A percentile compares a stretch with the other conserved stretches of the same genome.
phyloP scores from a whole-genome alignment of 2,888 invertebrate species.

The Chromoteleia sp. region DNA sequence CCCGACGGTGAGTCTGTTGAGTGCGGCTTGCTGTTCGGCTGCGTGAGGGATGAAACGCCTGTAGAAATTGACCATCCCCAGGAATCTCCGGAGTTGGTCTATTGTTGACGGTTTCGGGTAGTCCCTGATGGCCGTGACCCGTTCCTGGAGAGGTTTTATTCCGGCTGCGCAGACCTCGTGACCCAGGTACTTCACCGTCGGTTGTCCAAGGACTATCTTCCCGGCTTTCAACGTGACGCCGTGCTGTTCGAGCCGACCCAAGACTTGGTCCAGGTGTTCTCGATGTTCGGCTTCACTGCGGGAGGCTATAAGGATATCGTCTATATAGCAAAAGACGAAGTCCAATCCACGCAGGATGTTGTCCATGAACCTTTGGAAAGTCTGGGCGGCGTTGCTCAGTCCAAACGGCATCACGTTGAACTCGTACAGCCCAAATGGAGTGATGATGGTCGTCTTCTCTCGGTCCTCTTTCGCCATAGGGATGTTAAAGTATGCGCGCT shows the following conservation, averaged over 20 bases:
- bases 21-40: too few species aligned
- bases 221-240: not conserved
- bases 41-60: not conserved
- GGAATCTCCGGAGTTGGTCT: not conserved
- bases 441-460: too few species aligned
- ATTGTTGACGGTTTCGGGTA: not conserved
- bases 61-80: not conserved
- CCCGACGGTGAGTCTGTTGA: not conserved
- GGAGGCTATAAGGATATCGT: too few species aligned
- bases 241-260: not conserved
- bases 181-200: not conserved
- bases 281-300: not conserved
- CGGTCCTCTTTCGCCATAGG: not conserved
- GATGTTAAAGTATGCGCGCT: conserved; percentile 12
- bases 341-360: not conserved
- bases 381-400: too few species aligned
- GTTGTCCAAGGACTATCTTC: not conserved
- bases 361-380: too few species aligned
- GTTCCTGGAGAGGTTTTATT: not conserved
- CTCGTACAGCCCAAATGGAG: too few species aligned
- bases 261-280: not conserved
- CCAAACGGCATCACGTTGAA: too few species aligned
- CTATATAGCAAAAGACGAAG: conserved; percentile 1
- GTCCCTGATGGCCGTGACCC: not conserved
- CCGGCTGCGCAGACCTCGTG: not conserved